Conservation (phyloP, 1,140 invertebrate genomes). For the Drosophila albomicans region DNA sequence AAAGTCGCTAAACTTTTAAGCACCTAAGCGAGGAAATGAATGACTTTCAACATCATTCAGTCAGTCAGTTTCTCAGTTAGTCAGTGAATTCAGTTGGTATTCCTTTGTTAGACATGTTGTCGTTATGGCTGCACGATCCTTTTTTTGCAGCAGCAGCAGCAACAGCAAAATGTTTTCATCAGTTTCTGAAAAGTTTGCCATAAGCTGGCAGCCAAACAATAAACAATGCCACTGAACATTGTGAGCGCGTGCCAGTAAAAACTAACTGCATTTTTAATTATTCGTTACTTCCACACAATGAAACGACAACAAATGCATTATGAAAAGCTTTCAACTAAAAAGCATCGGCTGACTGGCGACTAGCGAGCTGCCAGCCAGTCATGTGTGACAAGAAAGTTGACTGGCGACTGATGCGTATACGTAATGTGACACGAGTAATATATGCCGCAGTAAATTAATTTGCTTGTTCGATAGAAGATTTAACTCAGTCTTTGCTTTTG, state of each 20-base stretch:
- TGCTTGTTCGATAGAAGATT: neutral
- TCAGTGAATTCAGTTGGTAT: slow-evolving; percentile 38
- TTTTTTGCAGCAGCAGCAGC: slow-evolving; percentile 16
- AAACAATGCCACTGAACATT: slow-evolving; percentile 53
- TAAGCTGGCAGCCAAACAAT: slow-evolving; percentile 66
- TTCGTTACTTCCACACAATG: slow-evolving; percentile 63
- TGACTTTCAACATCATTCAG: slow-evolving; percentile 40
- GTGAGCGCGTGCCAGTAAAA: slow-evolving; percentile 51
- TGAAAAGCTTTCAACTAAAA: slow-evolving; percentile 56
- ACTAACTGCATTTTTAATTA: slow-evolving; percentile 80
- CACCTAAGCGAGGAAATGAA: slow-evolving; percentile 35
- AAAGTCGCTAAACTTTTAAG: slow-evolving; percentile 57
- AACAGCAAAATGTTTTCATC: slow-evolving; percentile 65
- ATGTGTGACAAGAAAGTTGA: slow-evolving; percentile 16
- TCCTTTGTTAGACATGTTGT: slow-evolving; percentile 45
- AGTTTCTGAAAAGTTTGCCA: slow-evolving; percentile 63
- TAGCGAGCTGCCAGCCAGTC: neutral
- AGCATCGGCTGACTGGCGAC: slow-evolving; percentile 10
- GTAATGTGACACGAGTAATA: neutral
- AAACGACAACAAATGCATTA: slow-evolving; percentile 49
- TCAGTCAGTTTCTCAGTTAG: slow-evolving; percentile 13
- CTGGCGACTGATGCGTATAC: slow-evolving; percentile 26
- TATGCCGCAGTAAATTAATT: neutral
- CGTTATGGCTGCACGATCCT: slow-evolving; percentile 27
- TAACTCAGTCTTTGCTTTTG: neutral